Base-by-base conservation (phyloP, 2,113 vertebrate genomes). In the Dendropsophus ebraccatus region DNA sequence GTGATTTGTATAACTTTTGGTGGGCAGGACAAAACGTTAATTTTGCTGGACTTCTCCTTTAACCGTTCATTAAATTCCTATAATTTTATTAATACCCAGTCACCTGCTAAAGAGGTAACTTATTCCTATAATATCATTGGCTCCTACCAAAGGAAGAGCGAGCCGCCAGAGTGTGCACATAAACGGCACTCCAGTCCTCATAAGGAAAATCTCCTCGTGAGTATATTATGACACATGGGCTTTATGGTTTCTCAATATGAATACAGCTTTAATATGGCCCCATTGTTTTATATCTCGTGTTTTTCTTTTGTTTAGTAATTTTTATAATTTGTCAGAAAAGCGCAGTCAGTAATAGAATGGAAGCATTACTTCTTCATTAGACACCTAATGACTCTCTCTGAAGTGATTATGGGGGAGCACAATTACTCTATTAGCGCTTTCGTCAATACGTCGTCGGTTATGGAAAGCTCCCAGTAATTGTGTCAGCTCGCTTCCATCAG, bases 391-490 rank as follows among this genome's bases (percentile, higher is more conserved):
- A 12, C 50, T 52, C 28, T n/a, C 14, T 30, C 19, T 25, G 0
- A 32, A 52, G 23, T 76, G 28, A 52, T 76, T 76, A 30, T 76
- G 25, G 28, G 17, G 17, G 7, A 77, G 75, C 12, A 77, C 49
- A 77, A 77, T 25, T 19, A 54, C 49, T 77, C 49, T 54, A 5
- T 77, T 35, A 35, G 75, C 23, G 8, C 21, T 32, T 54, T 56
- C 5, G 50, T 77, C 75, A 77, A 54, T 56, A 35, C 28, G 16
- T 11, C 4, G 49, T 11, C 4, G 49, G 49, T 54, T 54, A 54
- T 54, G 17, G 49, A 45, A 77, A 77, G 45, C 50, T 25, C 49
- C 35, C 75, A 54, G 17, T 54, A 77, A 54, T 77, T 56, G 73
- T 50, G 30, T 54, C 49, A 54, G 75, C 17, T 77, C 10, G 81